Evolutionary conservation across 30 jellyfish, hydroid and myxozoan species (phyloP), one percentile per base, ranked within the genome.

Genomic region (Mastigias papua): DNA sequence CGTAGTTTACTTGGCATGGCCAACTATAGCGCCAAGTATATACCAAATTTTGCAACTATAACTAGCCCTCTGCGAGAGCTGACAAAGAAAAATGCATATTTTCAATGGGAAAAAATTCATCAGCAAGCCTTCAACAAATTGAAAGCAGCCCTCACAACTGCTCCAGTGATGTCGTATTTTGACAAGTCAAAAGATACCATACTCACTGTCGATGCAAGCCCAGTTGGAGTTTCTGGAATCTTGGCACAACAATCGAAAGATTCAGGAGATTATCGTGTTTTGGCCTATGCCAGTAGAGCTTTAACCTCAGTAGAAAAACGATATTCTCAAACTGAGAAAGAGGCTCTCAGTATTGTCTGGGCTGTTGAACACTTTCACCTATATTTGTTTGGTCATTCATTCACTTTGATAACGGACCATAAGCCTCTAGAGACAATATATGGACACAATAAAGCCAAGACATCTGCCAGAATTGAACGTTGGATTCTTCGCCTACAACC

Each of bases 61-160:
- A 86, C 95, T 2, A 82, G 80, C n/a, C 95, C 90, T 19, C 46
- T 86, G 31, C 90, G 82, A 19, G 65, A 73, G 31, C 46, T 83
- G 69, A 83, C 91, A 5, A 83, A 49, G 57, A 69, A 83, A 50
- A 60, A 58, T 35, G 86, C 69, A 13, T 62, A 26, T 13, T 83
- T 83, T 58, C 21, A 30, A 19, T 68, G 92, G 92, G 46, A 30
- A 34, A 27, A 22, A 9, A 34, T 8, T 30, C 91, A 81, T 32
- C 80, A 64, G 35, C 2, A 22, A 4, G 91, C 91, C 17, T 81
- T 28, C 54, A 46, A 37, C 2, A 22, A 46, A 21, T 34, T 81
- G n/a, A 81, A 23, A 34, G 26, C 23, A 61, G 91, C 91, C 34
- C 57, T 80, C 37, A 15, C 90, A 67, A 27, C 72, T 16, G 76